A percentile compares a stretch with the other conserved stretches of the same genome.
These are phyloP conservation scores for Schizopygopsis pylzovi DNA, from an alignment of 2,797 vertebrate species.

Conservation along the genomic window DNA sequence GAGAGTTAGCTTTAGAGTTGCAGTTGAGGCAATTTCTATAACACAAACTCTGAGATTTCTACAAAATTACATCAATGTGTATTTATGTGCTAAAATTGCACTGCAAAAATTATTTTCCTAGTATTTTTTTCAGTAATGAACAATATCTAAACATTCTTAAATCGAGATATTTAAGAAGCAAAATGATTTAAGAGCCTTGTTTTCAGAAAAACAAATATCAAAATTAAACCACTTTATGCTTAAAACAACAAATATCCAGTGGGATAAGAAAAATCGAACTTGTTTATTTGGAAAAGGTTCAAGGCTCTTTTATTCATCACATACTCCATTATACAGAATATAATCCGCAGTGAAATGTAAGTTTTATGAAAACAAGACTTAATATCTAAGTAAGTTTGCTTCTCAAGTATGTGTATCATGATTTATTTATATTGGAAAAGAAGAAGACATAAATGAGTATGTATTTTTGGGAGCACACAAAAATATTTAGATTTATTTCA, in stretches of 20 bases:
- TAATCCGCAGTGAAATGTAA: too few relatives aligned
- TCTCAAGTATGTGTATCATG: not conserved
- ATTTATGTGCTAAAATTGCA: not conserved
- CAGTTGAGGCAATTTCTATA: not conserved
- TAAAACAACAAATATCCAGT: not conserved
- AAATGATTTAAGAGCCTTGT: not conserved
- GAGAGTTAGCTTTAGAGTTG: not conserved
- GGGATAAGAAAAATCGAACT: not conserved
- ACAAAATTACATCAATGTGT: not conserved
- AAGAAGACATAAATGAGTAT: not conserved
- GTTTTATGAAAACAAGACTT: not conserved
- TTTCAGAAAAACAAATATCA: too few relatives aligned
- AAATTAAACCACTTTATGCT: not conserved
- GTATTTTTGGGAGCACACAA: not conserved
- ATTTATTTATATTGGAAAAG: not conserved
- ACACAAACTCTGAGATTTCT: too few relatives aligned
- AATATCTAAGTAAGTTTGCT: not conserved
- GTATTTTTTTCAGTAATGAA: not conserved
- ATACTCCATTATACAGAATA: too few relatives aligned
- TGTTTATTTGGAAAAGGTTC: not conserved
- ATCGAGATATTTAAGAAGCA: not conserved
- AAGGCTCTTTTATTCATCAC: too few relatives aligned
- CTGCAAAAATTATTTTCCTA: not conserved
- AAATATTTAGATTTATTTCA: constrained; percentile 27
- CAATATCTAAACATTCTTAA: not conserved